phyloP scores from a whole-genome alignment of 2,113 vertebrate genomes.

The Casuarius casuarius region DNA sequence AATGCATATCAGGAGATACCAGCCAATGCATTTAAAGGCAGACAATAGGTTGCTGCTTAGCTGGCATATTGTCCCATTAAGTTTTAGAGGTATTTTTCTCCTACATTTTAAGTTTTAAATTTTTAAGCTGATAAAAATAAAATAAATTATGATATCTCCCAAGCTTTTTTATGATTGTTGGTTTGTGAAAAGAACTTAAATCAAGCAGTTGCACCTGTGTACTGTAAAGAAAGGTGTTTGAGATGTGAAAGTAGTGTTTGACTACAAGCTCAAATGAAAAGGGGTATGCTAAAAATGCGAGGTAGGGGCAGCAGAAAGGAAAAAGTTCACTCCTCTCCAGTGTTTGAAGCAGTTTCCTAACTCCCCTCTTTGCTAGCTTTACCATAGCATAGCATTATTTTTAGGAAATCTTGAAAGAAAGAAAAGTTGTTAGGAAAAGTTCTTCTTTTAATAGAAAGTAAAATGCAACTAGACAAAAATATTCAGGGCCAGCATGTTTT shows the following conservation, averaged over 20 bases:
- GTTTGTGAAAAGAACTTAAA: background rate
- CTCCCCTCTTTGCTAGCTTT: background rate
- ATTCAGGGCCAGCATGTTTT: background rate
- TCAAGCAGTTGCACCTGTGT: background rate
- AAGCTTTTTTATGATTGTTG: background rate
- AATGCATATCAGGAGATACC: slow-evolving; percentile 41
- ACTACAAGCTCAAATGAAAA: background rate
- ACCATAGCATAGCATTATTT: background rate
- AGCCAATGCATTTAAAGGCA: slow-evolving; percentile 1
- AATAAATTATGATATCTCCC: background rate
- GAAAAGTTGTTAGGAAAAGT: background rate
- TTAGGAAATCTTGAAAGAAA: background rate
- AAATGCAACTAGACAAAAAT: background rate
- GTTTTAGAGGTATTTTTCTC: slow-evolving; percentile 18
- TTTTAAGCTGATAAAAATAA: background rate
- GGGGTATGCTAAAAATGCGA: background rate
- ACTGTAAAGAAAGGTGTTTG: background rate
- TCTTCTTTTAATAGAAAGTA: background rate
- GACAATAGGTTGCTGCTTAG: slow-evolving; percentile 12
- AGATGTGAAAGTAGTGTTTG: background rate
- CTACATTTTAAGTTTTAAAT: background rate
- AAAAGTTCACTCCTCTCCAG: background rate
- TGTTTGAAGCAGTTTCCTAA: background rate
- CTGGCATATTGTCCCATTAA: background rate
- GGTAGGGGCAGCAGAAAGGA: background rate